phyloP scores from a whole-genome alignment of 1,140 invertebrate species.

The Elymnias hypermnestra region DNA sequence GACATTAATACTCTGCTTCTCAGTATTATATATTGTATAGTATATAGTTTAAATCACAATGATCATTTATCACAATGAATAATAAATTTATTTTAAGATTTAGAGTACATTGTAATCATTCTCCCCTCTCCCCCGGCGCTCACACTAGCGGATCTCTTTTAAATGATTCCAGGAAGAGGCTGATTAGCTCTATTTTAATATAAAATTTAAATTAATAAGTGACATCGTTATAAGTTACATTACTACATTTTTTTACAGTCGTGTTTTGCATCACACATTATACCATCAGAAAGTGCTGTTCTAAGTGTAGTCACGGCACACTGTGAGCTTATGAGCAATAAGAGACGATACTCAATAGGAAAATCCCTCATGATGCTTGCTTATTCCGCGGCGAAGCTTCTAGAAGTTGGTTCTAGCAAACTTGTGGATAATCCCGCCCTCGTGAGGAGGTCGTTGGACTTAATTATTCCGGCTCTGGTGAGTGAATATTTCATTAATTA shows the following conservation, averaged over 20 bases:
- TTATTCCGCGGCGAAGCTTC: slow-evolving; percentile 56
- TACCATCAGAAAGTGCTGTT: slow-evolving; percentile 89
- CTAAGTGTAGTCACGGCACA: slow-evolving; percentile 76
- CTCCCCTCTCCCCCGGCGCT: no score
- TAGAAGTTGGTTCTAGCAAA: slow-evolving; percentile 49
- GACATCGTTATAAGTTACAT: no score
- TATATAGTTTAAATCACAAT: no score
- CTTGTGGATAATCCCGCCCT: slow-evolving; percentile 48
- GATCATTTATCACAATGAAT: background rate
- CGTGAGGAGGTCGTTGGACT: slow-evolving; percentile 47
- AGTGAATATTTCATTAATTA: slow-evolving; percentile 16
- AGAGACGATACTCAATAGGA: slow-evolving; percentile 48
- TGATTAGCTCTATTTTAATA: no score
- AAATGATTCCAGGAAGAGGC: no score
- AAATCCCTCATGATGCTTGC: slow-evolving; percentile 64
- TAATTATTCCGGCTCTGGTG: slow-evolving; percentile 66
- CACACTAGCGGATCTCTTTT: no score
- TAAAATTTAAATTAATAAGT: no score
- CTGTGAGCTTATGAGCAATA: slow-evolving; percentile 59
- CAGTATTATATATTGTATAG: background rate
- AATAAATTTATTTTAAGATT: background rate
- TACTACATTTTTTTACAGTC: slow-evolving; percentile 70
- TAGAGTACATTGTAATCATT: no score
- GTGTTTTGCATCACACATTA: slow-evolving; percentile 85
- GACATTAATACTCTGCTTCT: no score